Evolutionary conservation across 1,140 invertebrate species (phyloP).

Genomic region (Anadara kagoshimensis): DNA sequence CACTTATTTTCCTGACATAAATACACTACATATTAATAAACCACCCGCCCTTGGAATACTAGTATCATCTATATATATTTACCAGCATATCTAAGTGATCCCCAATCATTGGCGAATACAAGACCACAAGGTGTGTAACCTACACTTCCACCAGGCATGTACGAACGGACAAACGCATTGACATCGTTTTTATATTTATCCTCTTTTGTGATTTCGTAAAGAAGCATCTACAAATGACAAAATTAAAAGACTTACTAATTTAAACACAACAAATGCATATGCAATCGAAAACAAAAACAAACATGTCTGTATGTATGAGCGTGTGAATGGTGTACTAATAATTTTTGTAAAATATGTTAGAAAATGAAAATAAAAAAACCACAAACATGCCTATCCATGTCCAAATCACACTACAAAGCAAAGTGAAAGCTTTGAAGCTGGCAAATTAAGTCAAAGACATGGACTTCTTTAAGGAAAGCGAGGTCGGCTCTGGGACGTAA

Average conservation of each 20-base stretch:
- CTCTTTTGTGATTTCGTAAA: constrained; percentile 52
- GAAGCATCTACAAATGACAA: constrained; percentile 47
- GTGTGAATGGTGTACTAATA: too few species aligned
- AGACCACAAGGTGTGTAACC: constrained; percentile 61
- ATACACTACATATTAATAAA: too few species aligned
- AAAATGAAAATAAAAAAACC: too few species aligned
- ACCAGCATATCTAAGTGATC: constrained; percentile 59
- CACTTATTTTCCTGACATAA: too few species aligned
- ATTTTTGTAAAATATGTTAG: too few species aligned
- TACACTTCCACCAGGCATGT: constrained; percentile 54
- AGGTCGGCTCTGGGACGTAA: too few species aligned
- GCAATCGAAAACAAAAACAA: not conserved
- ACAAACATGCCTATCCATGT: too few species aligned
- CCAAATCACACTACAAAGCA: too few species aligned
- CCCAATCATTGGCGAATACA: constrained; percentile 58
- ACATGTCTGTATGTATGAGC: not conserved
- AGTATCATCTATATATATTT: not conserved
- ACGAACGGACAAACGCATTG: constrained; percentile 40
- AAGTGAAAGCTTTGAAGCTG: too few species aligned
- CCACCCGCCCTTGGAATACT: too few species aligned
- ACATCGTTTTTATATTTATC: constrained; percentile 41
- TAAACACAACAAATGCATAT: not conserved
- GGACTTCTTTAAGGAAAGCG: too few species aligned
- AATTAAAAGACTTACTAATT: not conserved
- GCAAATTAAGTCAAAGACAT: too few species aligned